Conservation (phyloP, 2,888 invertebrate species). For the Meghimatium bilineatum region DNA sequence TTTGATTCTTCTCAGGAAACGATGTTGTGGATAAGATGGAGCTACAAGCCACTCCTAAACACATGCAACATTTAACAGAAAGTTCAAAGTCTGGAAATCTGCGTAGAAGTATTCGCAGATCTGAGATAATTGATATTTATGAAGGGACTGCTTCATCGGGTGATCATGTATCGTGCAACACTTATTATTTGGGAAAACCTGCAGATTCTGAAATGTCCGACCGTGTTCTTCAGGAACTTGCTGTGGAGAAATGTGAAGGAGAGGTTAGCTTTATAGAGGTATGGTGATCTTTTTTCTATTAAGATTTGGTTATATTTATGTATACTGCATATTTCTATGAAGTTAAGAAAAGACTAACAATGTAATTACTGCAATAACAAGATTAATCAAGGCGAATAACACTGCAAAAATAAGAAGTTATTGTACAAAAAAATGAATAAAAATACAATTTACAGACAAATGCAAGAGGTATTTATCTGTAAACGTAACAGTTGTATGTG, state of each 20-base stretch:
- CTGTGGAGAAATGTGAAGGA: constrained; percentile 39
- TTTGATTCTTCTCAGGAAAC: not conserved
- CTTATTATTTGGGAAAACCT: constrained; percentile 35
- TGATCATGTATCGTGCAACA: not conserved
- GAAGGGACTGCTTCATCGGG: constrained; percentile 10
- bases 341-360: too few relatives aligned
- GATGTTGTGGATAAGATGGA: not conserved
- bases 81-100: not conserved
- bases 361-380: too few relatives aligned
- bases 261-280: constrained; percentile 36
- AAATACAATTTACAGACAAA: too few relatives aligned
- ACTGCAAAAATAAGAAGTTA: too few relatives aligned
- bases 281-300: not conserved
- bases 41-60: not conserved
- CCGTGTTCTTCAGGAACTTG: constrained; percentile 39
- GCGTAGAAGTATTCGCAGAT: constrained; percentile 6
- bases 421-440: too few relatives aligned
- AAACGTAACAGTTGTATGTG: too few relatives aligned
- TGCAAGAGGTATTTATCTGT: too few relatives aligned
- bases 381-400: too few relatives aligned
- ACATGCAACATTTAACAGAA: not conserved
- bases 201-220: not conserved
- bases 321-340: too few relatives aligned
- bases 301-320: not conserved
- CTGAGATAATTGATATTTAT: constrained; percentile 23